phyloP scores from a whole-genome alignment of 2,113 vertebrate genomes.

The Clarias gariepinus region DNA sequence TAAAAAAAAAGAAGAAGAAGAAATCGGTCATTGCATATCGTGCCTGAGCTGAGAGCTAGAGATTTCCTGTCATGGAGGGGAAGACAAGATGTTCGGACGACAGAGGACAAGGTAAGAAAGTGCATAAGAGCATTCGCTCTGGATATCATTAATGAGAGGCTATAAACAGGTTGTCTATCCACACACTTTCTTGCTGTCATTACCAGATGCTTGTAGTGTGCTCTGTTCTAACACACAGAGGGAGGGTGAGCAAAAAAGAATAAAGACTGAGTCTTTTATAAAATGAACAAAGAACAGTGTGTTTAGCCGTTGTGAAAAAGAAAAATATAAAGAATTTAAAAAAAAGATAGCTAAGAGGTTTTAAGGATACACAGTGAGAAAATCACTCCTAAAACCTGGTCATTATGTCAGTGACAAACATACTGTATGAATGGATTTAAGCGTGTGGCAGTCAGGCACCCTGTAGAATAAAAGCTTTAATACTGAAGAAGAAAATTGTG shows the following conservation, averaged over 20 bases:
- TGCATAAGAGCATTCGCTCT: constrained; percentile 65
- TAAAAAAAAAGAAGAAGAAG: constrained; percentile 43
- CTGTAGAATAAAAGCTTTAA: constrained; percentile 30
- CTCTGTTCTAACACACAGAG: constrained; percentile 35
- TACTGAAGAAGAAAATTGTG: background rate
- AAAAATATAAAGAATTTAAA: constrained; percentile 21
- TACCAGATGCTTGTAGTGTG: constrained; percentile 2
- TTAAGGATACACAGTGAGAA: constrained; percentile 13
- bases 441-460: background rate
- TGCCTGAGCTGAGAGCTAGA: constrained; percentile 29
- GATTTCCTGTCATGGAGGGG: constrained; percentile 29
- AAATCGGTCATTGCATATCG: constrained; percentile 53
- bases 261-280: constrained; percentile 63
- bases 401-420: constrained; percentile 44
- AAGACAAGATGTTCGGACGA: constrained; percentile 22
- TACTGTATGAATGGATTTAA: constrained; percentile 10
- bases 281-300: constrained; percentile 58
- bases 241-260: constrained; percentile 65
- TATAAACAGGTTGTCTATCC: constrained; percentile 61
- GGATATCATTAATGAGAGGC: constrained; percentile 71
- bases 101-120: constrained; percentile 53
- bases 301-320: constrained; percentile 40
- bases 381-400: constrained; percentile 44
- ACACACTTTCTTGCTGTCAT: constrained; percentile 61
- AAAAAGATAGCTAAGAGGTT: background rate